These are phyloP conservation scores for Erebia aethiops DNA, from an alignment of 2,888 invertebrate genomes.

Conservation along the genomic window DNA sequence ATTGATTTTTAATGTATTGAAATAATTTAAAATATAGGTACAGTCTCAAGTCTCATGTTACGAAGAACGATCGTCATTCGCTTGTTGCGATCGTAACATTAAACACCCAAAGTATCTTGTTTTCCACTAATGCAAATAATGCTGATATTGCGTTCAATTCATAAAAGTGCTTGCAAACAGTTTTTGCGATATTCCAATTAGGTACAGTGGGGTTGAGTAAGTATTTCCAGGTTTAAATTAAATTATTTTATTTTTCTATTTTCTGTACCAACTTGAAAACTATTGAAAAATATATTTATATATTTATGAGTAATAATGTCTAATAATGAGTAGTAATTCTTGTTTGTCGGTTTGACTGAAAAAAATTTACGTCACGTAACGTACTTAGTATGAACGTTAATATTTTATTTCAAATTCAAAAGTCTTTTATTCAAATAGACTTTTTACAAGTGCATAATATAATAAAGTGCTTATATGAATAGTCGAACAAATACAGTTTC, in stretches of 20 bases:
- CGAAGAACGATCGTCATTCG: conserved; percentile 1
- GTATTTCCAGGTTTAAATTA: conserved; percentile 15
- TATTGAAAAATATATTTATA: too few species aligned
- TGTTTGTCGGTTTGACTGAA: too few species aligned
- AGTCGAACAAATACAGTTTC: too few species aligned
- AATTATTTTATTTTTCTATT: neutral
- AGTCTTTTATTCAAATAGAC: too few species aligned
- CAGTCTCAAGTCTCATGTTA: neutral
- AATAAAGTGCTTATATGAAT: too few species aligned
- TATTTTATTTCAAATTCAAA: too few species aligned
- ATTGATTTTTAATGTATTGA: conserved; percentile 28
- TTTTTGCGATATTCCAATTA: conserved; percentile 7
- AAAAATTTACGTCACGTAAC: too few species aligned
- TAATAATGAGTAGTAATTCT: too few species aligned
- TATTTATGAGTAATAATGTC: too few species aligned
- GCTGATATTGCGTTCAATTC: conserved; percentile 15
- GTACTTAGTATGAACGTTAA: too few species aligned
- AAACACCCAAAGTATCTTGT: neutral
- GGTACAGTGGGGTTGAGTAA: conserved; percentile 23
- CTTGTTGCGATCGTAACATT: neutral
- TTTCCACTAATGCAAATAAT: conserved; percentile 15
- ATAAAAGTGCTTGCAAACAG: conserved; percentile 7
- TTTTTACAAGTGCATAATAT: too few species aligned
- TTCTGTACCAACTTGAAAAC: too few species aligned
- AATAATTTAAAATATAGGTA: conserved; percentile 13